Evolutionary conservation across 2,113 vertebrate species (phyloP).

Genomic region (Phainopepla nitens): DNA sequence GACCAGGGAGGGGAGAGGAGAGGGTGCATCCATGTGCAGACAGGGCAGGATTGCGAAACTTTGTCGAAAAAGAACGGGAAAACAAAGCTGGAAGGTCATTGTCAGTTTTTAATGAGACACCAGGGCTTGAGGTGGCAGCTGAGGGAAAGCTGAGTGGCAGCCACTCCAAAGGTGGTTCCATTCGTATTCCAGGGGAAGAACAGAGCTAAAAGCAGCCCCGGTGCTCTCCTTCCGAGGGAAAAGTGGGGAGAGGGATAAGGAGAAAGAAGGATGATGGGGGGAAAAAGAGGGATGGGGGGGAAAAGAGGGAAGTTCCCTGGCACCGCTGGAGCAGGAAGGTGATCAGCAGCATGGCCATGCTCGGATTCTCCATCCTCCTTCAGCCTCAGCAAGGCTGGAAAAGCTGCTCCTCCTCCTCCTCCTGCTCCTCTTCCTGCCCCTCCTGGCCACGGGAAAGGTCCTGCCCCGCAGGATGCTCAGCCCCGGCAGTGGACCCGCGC

Average conservation of each 20-base stretch:
- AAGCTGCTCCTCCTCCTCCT: neutral
- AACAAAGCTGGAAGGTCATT: neutral
- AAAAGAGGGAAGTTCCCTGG: neutral
- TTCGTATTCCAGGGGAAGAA: fast-evolving
- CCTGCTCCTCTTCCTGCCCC: neutral
- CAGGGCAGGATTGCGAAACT: fast-evolving
- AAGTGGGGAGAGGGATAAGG: neutral
- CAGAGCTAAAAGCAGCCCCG: neutral
- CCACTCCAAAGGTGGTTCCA: neutral
- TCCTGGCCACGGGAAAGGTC: neutral
- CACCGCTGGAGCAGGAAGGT: fast-evolving
- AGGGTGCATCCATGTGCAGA: neutral
- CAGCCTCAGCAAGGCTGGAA: neutral
- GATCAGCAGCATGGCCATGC: fast-evolving
- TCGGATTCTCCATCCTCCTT: neutral
- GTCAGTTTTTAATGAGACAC: neutral
- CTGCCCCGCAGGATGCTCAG: neutral
- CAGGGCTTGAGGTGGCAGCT: fast-evolving
- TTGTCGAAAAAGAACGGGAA: neutral
- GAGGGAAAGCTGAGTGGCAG: neutral
- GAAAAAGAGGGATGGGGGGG: no score
- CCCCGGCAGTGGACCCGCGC: neutral
- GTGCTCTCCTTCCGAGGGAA: neutral
- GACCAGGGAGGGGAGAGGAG: neutral
- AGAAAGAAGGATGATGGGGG: neutral